These are phyloP conservation scores for Mastigias papua DNA, from an alignment of 30 jellyfish, hydroid and myxozoan species.

Conservation along the genomic window DNA sequence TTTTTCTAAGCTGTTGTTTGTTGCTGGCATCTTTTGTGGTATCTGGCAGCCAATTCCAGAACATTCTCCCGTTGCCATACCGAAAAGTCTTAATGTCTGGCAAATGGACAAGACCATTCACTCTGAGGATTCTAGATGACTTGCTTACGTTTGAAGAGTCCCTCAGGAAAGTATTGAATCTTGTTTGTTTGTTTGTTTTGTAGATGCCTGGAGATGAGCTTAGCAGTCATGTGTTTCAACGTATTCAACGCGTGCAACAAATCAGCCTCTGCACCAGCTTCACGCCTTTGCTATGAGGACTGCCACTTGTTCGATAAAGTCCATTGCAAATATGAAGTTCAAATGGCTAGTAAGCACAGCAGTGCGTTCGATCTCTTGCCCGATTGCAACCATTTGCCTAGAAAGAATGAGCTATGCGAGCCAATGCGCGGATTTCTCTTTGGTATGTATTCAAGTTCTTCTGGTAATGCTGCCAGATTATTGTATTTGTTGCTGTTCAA, in stretches of 20 bases:
- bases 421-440: conserved; percentile 34
- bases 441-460: conserved; percentile 4
- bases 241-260: conserved; percentile 83
- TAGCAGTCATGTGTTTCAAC: conserved; percentile 87
- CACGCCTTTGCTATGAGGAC: conserved; percentile 90
- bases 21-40: too few species aligned
- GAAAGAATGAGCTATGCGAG: conserved; percentile 50
- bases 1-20: too few species aligned
- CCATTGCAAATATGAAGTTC: conserved; percentile 84
- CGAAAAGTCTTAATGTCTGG: too few species aligned
- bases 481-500: background rate
- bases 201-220: conserved; percentile 89
- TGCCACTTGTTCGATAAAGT: conserved; percentile 77
- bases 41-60: too few species aligned
- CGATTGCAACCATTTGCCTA: conserved; percentile 70
- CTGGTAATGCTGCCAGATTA: background rate
- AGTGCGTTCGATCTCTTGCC: conserved; percentile 73
- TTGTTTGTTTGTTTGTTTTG: conserved; percentile 5
- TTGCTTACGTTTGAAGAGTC: too few species aligned
- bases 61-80: too few species aligned
- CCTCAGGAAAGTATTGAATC: too few species aligned
- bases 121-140: too few species aligned
- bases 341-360: conserved; percentile 66
- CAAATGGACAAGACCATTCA: too few species aligned
- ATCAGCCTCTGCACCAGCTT: conserved; percentile 43